Base-by-base conservation (phyloP, 2,113 vertebrate species). In the Astur gentilis region DNA sequence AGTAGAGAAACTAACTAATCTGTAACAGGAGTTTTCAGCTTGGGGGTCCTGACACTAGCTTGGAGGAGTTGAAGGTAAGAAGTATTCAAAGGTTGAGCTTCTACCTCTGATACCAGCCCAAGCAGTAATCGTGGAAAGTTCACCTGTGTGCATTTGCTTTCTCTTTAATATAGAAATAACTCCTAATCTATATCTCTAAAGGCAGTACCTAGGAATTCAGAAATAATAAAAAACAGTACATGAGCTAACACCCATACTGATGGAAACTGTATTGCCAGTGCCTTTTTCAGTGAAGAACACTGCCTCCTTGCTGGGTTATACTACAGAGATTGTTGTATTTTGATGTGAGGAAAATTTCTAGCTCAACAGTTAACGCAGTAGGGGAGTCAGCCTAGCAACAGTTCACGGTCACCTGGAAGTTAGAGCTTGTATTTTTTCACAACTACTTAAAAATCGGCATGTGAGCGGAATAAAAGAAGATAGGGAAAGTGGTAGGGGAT, bases 381-480 rank as follows among this genome's bases (percentile, higher is more conserved):
- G 60, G n/a, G 55, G 25, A 29, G 69, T 50, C 31, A 47, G 77
- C 25, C 11, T 38, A 60, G 52, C 40, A 83, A 50, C 2, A 49
- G 25, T 20, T 90, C 11, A 38, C 57, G 38, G 83, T 93, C 73
- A 52, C 57, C 71, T 89, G 67, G 5, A 66, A 62, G 36, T 21
- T 70, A 5, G 20, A 85, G 22, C 32, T 55, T 4, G 0, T 25
- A 7, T 38, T 36, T 71, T 67, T 87, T 54, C 45, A 25, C 32
- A 34, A 34, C 31, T 10, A 3, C 26, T 60, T 65, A 44, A 69
- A 88, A 87, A 58, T 40, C 0, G 0, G 15, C 3, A 3, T 44
- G 12, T 15, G 34, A 90, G 6, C 0, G 0, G 54, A 69, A 8
- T 76, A 29, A 75, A 79, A 83, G 73, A 69, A 3, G 42, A 44